phyloP scores from a whole-genome alignment of 2,113 vertebrate genomes.

The Hystrix cristata region DNA sequence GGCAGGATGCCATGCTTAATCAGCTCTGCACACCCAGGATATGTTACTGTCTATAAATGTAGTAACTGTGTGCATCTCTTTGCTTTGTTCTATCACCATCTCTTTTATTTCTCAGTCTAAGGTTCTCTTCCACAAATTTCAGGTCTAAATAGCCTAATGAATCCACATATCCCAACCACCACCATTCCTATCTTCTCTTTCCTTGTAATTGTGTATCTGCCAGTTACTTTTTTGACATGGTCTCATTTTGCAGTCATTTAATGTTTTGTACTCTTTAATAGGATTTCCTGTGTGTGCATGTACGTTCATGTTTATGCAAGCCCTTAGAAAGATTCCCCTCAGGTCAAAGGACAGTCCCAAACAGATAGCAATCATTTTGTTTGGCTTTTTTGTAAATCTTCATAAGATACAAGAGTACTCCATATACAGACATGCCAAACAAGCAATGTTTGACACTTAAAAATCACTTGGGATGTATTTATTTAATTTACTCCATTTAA shows the following conservation, averaged over 20 bases:
- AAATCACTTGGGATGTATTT: not conserved
- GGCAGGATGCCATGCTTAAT: rapidly evolving
- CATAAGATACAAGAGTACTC: not conserved
- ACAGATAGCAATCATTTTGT: not conserved
- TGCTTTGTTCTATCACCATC: not conserved
- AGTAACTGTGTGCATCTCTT: not conserved
- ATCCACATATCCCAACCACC: not conserved
- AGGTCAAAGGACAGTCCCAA: not conserved
- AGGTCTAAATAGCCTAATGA: not conserved
- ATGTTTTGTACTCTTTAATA: not conserved
- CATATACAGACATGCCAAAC: not conserved
- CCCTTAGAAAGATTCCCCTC: not conserved
- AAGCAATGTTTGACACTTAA: not conserved
- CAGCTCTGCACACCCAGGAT: not conserved
- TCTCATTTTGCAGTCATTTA: not conserved
- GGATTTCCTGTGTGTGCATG: not conserved
- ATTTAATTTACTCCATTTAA: not conserved
- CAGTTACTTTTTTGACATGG: not conserved
- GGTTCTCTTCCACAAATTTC: not conserved
- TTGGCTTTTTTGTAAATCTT: not conserved
- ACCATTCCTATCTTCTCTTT: not conserved
- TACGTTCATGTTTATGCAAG: not conserved
- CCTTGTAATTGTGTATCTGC: not conserved
- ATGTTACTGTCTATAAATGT: not conserved
- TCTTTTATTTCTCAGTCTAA: not conserved